Evolutionary conservation across 37 sponge, comb jelly and placozoan genomes (phyloP), one percentile per base, ranked within the genome.

Genomic region (Haliclona indistincta): DNA sequence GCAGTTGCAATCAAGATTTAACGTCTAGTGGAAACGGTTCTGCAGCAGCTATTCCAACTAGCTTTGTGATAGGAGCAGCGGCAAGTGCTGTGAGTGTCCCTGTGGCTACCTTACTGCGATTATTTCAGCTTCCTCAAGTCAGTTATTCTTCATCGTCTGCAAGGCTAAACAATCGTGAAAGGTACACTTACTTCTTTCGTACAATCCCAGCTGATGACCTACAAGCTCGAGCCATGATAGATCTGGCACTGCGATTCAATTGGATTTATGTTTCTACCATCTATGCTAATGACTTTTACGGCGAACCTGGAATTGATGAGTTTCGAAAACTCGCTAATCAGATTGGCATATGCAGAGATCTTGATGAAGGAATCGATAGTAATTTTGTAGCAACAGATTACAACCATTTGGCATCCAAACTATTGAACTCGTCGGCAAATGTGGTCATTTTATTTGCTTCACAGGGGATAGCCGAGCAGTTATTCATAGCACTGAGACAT

Each of bases 181-280:
- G 70, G 3, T 93, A 88, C 60, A 30, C 36, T 5, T 93, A 76
- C 44, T 93, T 93, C 70, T 68, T 72, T 38, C 85, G 93, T 10
- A 88, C 93, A 2, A 62, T 93, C 3, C 85, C 93, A 1, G 44
- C 89, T 30, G 86, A 88, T 53, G 67, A 47, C 44, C 55, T 84
- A 28, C 87, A 96, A 45, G 91, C 91, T 0, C 20, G 6, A n/a
- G 97, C 97, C 3, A 90, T 96, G 83, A 78, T 86, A 0, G 97
- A 89, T 40, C 23, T 96, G 1, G 23, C 84, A 2, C 39, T 43
- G 19, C 19, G 28, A 28, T 90, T 93, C 56, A 69, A 77, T 17
- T 94, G 95, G 95, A 80, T 61, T 28, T 87, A 73, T 62, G 87
- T 92, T 0, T 67, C 70, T 19, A 74, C 75, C 8, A 63, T 89